phyloP scores from a whole-genome alignment of 2,797 vertebrate species.

The Acanthopagrus latus region DNA sequence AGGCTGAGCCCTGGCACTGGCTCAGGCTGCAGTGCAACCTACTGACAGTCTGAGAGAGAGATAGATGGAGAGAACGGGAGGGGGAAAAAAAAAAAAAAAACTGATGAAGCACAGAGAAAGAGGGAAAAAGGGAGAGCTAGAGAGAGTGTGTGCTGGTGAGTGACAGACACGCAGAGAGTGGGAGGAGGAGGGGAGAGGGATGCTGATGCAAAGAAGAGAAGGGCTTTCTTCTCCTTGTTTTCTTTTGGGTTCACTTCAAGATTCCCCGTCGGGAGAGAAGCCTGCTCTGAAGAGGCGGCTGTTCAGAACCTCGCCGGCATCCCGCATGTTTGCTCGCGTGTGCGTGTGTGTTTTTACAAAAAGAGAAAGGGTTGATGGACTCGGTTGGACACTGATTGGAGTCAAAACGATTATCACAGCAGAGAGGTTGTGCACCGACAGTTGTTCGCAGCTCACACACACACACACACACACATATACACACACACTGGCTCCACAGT shows the following conservation, averaged over 20 bases:
- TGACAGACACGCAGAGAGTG: conserved; percentile 29
- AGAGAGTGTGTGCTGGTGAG: conserved; percentile 31
- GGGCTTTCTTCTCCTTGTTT: conserved; percentile 60
- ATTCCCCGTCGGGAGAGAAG: conserved; percentile 54
- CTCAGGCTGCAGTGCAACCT: conserved; percentile 62
- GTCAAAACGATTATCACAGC: conserved; percentile 65
- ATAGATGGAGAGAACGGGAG: background rate
- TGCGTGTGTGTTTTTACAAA: conserved; percentile 35
- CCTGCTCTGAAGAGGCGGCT: conserved; percentile 68
- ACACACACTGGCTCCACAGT: background rate
- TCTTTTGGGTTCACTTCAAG: conserved; percentile 67
- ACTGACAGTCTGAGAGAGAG: conserved; percentile 43
- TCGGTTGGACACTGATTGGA: conserved; percentile 71
- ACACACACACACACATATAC: conserved; percentile 4
- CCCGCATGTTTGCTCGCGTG: conserved; percentile 32
- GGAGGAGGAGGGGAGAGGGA: conserved; percentile 20
- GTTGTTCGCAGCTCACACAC: conserved; percentile 26
- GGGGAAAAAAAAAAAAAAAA: background rate
- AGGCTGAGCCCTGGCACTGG: conserved; percentile 58
- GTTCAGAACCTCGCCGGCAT: conserved; percentile 58
- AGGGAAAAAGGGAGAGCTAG: background rate
- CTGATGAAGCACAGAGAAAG: conserved; percentile 8
- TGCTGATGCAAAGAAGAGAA: conserved; percentile 51
- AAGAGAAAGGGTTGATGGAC: conserved; percentile 44
- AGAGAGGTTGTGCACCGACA: conserved; percentile 47